These are phyloP conservation scores for Tromatobia lineatoria DNA, from an alignment of 2,888 invertebrate species.

Conservation along the genomic window DNA sequence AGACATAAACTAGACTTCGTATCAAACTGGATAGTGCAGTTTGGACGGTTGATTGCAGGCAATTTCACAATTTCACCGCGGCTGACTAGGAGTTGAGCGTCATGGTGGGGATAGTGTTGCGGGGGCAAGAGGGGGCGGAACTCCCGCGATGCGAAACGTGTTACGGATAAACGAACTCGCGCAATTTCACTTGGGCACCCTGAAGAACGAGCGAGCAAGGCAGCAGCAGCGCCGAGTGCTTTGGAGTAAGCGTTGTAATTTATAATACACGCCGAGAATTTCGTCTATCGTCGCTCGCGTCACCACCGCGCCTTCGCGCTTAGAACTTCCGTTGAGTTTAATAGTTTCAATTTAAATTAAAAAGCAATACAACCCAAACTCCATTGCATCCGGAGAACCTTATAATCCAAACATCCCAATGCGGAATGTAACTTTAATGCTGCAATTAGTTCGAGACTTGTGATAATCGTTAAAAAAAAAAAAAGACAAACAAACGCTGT, in stretches of 20 bases:
- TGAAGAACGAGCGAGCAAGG: slow-evolving; percentile 40
- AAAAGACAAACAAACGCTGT: no score
- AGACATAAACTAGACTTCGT: slow-evolving; percentile 67
- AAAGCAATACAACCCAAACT: background rate
- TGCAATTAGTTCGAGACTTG: no score
- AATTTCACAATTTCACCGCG: slow-evolving; percentile 66
- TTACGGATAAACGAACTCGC: slow-evolving; percentile 67
- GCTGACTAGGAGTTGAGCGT: background rate
- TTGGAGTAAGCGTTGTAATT: slow-evolving; percentile 25
- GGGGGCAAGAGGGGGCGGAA: slow-evolving; percentile 4
- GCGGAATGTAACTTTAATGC: background rate
- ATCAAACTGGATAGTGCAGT: slow-evolving; percentile 67
- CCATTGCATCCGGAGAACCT: background rate
- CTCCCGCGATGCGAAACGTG: slow-evolving; percentile 63
- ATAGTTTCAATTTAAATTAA: slow-evolving; percentile 4
- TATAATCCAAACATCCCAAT: background rate
- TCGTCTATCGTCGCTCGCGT: slow-evolving; percentile 1
- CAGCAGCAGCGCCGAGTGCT: background rate
- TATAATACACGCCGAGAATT: slow-evolving; percentile 27
- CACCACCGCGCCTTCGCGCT: background rate
- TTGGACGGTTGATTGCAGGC: slow-evolving; percentile 68
- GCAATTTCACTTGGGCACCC: slow-evolving; percentile 50
- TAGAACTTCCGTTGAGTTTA: background rate
- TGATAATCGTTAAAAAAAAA: no score
- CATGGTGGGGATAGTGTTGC: slow-evolving; percentile 1